Evolutionary conservation across 2,113 vertebrate species (phyloP).

Genomic region (Rattus norvegicus): DNA sequence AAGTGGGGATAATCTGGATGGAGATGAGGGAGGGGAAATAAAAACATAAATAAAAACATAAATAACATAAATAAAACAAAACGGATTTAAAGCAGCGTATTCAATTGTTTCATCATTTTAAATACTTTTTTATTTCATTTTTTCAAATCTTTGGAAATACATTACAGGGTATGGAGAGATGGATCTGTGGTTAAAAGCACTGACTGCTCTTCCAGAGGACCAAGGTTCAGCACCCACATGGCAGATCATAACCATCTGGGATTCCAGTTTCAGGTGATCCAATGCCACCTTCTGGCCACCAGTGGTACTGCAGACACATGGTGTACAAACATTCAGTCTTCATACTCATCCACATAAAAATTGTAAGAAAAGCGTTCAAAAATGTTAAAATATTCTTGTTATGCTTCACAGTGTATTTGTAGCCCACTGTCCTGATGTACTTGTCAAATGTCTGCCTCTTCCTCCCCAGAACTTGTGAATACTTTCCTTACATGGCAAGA

Average conservation of each 20-base stretch:
- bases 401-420: not conserved
- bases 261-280: not conserved
- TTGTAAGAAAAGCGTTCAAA: not conserved
- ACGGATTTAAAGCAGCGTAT: not conserved
- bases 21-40: not conserved
- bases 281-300: not conserved
- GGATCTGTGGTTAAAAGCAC: not conserved
- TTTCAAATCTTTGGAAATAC: constrained; percentile 3
- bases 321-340: not conserved
- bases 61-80: not conserved
- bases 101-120: constrained; percentile 7
- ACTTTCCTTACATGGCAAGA: not conserved
- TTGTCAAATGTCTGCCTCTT: not conserved
- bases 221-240: not conserved
- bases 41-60: no score
- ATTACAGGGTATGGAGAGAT: not conserved
- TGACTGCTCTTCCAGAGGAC: not conserved
- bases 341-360: not conserved
- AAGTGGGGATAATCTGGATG: not conserved
- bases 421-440: not conserved
- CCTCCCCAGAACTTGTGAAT: not conserved
- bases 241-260: not conserved
- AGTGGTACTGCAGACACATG: not conserved
- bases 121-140: not conserved
- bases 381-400: not conserved